phyloP scores from a whole-genome alignment of 2,113 vertebrate genomes.

The Camelus bactrianus region DNA sequence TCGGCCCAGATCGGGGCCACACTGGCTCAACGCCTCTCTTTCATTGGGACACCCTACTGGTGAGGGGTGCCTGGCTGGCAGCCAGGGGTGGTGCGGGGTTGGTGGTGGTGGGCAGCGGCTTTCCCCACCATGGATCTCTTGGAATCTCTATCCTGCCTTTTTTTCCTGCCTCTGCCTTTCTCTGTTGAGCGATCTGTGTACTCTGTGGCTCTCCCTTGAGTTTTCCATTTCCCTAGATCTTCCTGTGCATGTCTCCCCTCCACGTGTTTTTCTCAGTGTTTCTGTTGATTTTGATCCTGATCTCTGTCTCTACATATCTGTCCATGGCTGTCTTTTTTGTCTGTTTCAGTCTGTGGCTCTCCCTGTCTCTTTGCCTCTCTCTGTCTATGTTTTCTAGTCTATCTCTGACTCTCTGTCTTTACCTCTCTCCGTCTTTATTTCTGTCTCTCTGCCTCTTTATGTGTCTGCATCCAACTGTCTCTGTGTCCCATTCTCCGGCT shows the following conservation, averaged over 20 bases:
- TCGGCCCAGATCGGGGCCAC: slow-evolving; percentile 95
- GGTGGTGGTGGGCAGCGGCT: not conserved
- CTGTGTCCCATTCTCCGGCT: too few relatives aligned
- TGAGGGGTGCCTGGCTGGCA: slow-evolving; percentile 74
- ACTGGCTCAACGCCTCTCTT: slow-evolving; percentile 93
- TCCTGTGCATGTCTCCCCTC: not conserved
- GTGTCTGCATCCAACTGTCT: not conserved
- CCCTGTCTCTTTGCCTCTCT: not conserved
- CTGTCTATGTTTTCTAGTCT: too few relatives aligned
- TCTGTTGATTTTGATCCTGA: not conserved
- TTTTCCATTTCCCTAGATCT: not conserved
- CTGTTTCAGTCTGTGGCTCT: not conserved
- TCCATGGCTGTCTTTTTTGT: not conserved
- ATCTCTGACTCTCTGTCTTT: not conserved
- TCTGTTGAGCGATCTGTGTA: not conserved
- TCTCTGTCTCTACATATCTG: not conserved
- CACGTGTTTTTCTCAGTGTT: not conserved
- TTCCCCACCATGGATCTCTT: not conserved
- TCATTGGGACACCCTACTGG: slow-evolving; percentile 97
- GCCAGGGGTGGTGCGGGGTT: not conserved
- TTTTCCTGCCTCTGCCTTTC: not conserved
- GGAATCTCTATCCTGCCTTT: not conserved
- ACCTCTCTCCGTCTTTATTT: not conserved
- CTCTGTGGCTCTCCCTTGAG: not conserved
- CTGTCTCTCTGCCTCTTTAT: not conserved